Base-by-base conservation (phyloP, 2,888 invertebrate species). In the Shargacucullia verbasci region DNA sequence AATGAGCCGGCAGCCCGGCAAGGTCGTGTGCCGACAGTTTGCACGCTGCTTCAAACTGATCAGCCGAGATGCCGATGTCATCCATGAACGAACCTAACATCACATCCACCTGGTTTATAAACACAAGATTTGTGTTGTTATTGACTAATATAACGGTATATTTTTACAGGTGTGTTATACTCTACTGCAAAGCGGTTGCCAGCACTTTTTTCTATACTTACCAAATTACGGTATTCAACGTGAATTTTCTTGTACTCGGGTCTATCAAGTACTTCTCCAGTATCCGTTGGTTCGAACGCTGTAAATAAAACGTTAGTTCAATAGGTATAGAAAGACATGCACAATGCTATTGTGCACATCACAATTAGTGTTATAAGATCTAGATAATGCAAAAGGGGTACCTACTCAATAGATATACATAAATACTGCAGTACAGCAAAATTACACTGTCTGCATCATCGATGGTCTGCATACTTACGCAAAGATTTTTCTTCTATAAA, bases 401-500 rank as follows among this genome's bases (percentile, higher is more conserved):
- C 2, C 20, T 20, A 20, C 2, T 20, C 20, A 20, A 20, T 20
- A 20, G 20, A 4, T 20, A 20, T 3, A 4, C 4, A 20, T n/a
- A n/a, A n/a, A n/a, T 20, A 4, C 20, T 20, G 20, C 20, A 20
- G 4, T 20, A 20, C 2, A 20, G 29, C 29, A 29, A 29, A 29
- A 29, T 29, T 2, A 29, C 9, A 1, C 4, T 27, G 3, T 27
- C 27, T 27, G 3, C 27, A 5, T 27, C 4, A 27, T 27, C 7
- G 3, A 27, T 29, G 31, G 14, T 29, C 15, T 34, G 38, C 13
- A 35, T 31, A 82, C 96, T 94, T 95, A 98, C 99, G 97, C 72
- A 98, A 90, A 53, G 98, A 98, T 88, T 98, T 98, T 82, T 98
- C 98, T 89, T 99, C 99, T 69, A 98, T 97, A 83, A 98, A 99